Base-by-base conservation (phyloP, 2,113 vertebrate species). In the Dicaeum eximium region DNA sequence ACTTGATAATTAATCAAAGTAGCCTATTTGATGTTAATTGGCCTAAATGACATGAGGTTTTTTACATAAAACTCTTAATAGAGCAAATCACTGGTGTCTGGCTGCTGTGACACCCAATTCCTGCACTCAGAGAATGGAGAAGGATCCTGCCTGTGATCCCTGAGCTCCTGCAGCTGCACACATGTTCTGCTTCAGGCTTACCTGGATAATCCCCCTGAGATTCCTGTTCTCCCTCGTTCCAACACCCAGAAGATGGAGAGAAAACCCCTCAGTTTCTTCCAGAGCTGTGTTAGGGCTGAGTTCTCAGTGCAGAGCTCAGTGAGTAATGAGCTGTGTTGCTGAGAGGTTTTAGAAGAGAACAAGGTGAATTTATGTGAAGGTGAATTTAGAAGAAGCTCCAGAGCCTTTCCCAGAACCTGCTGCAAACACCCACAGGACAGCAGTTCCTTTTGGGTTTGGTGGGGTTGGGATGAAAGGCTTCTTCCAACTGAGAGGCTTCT, bases 371-470 rank as follows among this genome's bases (percentile, higher is more conserved):
- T 17, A 1, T 21, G 15, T 18, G 19, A n/a, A n/a, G n/a, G n/a
- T n/a, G n/a, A n/a, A n/a, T n/a, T n/a, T 50, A 21, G 70, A 17
- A 35, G 1, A 24, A 2, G 20, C 14, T 33, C 25, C 11, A 6
- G 40, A 62, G 24, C 33, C 27, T 33, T 44, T n/a, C 31, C 74
- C 42, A 25, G 47, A 33, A 15, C 23, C 61, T 51, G 62, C 56
- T 66, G 61, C 44, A 14, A 1, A 19, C 18, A 16, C 15, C 75
- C 19, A 0, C 19, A 18, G 53, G 44, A 3, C 5, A 37, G 10
- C 2, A 0, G 0, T 9, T 84, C 3, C 1, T 0, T 13, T 2
- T 58, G 69, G 66, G 9, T 7, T 24, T 12, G 58, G 5, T 56
- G 51, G 58, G 37, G 10, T 17, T 45, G 53, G 61, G 3, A 6